These are phyloP conservation scores for Orthonevra nobilis DNA, from an alignment of 2,888 invertebrate genomes.

Conservation along the genomic window DNA sequence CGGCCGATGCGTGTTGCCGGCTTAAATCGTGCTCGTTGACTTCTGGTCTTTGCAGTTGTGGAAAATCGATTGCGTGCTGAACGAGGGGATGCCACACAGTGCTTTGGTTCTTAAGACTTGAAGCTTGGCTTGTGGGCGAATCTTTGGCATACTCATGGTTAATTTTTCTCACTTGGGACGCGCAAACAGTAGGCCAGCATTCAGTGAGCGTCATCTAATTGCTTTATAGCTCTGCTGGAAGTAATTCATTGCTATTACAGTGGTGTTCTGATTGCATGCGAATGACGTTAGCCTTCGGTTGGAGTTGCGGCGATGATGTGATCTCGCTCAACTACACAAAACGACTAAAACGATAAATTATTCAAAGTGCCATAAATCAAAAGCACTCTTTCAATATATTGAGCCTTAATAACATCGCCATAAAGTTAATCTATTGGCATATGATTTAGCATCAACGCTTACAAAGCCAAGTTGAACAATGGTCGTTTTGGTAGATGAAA, in stretches of 20 bases:
- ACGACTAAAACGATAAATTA: conserved; percentile 44
- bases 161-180: neutral
- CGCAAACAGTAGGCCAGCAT: conserved; percentile 11
- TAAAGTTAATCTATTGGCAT: no score
- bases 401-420: no score
- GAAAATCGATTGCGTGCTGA: conserved; percentile 42
- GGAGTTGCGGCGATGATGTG: conserved; percentile 12
- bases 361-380: conserved; percentile 51
- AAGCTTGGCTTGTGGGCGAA: no score
- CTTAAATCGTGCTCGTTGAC: conserved; percentile 54
- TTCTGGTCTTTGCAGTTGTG: conserved; percentile 46
- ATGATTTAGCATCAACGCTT: no score
- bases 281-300: conserved; percentile 38
- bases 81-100: conserved; percentile 31
- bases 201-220: conserved; percentile 52
- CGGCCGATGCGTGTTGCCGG: conserved; percentile 32
- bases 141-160: neutral
- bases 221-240: conserved; percentile 40
- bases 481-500: no score
- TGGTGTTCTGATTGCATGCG: neutral
- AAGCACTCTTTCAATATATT: no score
- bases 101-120: no score
- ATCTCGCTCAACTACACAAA: conserved; percentile 3
- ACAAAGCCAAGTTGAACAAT: no score
- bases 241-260: conserved; percentile 59